A percentile compares a stretch with the other conserved stretches of the same genome.
Evolutionary conservation across 2,797 vertebrate species (phyloP).

Genomic region (Phoeniculus purpureus): DNA sequence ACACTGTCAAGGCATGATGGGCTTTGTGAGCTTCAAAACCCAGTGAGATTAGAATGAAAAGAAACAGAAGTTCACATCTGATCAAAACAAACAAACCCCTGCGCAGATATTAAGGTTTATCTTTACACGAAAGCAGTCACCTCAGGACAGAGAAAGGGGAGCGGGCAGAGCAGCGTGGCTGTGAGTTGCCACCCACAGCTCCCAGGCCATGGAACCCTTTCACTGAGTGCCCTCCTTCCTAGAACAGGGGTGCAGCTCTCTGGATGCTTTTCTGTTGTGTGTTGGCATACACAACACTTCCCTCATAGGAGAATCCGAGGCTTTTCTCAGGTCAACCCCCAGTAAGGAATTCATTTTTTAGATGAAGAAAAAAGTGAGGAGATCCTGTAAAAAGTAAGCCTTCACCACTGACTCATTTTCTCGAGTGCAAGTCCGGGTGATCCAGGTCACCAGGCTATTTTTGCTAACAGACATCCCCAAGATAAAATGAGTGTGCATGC

Average conservation of each 20-base stretch:
- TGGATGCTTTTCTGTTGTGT: background rate
- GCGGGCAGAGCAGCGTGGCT: background rate
- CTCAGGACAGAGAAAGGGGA: background rate
- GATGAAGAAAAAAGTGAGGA: background rate
- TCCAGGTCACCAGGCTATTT: background rate
- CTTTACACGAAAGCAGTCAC: background rate
- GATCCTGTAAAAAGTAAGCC: background rate
- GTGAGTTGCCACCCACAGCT: rapidly evolving
- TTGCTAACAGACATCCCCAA: background rate
- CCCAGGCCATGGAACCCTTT: rapidly evolving
- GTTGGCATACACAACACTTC: background rate
- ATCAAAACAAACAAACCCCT: background rate
- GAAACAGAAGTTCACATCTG: background rate
- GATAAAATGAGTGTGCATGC: background rate
- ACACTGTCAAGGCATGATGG: rapidly evolving
- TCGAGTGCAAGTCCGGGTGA: rapidly evolving
- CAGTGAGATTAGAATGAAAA: background rate
- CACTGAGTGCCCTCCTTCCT: background rate
- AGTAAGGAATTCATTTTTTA: background rate
- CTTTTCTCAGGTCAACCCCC: background rate
- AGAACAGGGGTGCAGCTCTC: background rate
- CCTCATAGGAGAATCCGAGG: background rate
- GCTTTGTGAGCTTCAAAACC: background rate
- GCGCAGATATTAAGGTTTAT: background rate
- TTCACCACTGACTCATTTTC: background rate